These are phyloP conservation scores for Xylocopa sonorina DNA, from an alignment of 1,140 invertebrate species.

Conservation along the genomic window DNA sequence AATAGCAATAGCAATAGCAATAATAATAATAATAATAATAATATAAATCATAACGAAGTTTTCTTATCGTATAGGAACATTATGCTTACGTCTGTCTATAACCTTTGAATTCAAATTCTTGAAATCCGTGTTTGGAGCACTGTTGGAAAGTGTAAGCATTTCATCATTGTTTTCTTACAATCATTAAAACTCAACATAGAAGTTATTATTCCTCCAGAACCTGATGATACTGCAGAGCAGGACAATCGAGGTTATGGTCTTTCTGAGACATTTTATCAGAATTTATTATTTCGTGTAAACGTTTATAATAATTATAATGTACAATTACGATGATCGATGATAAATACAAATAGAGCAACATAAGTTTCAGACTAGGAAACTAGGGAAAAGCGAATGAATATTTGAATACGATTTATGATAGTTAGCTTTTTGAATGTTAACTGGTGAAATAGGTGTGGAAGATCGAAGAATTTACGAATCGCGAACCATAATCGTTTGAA, in stretches of 20 bases:
- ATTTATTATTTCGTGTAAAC: constrained; percentile 83
- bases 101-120: not conserved
- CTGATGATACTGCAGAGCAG: constrained; percentile 48
- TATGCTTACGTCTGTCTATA: constrained; percentile 12
- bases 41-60: constrained; percentile 6
- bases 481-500: constrained; percentile 6
- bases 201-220: not conserved
- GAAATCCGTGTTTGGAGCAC: not conserved
- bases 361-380: constrained; percentile 52
- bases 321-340: constrained; percentile 82
- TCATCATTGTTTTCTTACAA: not conserved
- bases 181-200: constrained; percentile 4
- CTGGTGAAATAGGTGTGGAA: not conserved
- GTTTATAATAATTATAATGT: constrained; percentile 83
- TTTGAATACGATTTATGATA: constrained; percentile 10
- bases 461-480: constrained; percentile 9
- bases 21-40: no score
- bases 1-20: no score
- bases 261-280: constrained; percentile 81
- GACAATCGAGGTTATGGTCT: constrained; percentile 63
- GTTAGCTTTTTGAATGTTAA: constrained; percentile 13
- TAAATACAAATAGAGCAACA: constrained; percentile 82
- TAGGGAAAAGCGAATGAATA: constrained; percentile 31
- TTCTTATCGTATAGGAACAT: constrained; percentile 30
- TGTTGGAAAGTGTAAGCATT: constrained; percentile 1